A percentile compares a stretch with the other conserved stretches of the same genome.
phyloP scores from a whole-genome alignment of 1,140 invertebrate species.

The Zaprionus camerounensis region DNA sequence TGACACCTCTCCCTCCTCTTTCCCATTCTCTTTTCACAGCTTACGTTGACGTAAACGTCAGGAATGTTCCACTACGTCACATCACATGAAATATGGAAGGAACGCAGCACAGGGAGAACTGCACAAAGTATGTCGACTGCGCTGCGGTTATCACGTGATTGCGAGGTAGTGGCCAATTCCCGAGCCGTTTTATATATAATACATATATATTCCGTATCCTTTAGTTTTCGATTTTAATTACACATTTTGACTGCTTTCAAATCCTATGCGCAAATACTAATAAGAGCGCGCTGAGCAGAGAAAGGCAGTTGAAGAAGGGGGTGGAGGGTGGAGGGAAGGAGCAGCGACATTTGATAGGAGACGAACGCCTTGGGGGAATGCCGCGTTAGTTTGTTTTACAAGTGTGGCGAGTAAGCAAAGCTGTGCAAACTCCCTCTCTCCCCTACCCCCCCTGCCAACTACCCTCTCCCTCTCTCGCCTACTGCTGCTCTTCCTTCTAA shows the following conservation, averaged over 20 bases:
- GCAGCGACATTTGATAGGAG: conserved; percentile 11
- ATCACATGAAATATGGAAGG: conserved; percentile 81
- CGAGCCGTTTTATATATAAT: conserved; percentile 46
- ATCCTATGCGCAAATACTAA: conserved; percentile 43
- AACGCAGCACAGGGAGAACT: conserved; percentile 23
- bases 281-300: conserved; percentile 21
- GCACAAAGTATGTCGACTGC: conserved; percentile 6
- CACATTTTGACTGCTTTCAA: conserved; percentile 4
- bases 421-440: background rate
- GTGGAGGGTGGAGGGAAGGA: background rate
- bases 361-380: background rate
- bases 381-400: conserved; percentile 51
- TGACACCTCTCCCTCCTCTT: background rate
- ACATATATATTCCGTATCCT: background rate
- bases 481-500: conserved; percentile 13
- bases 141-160: conserved; percentile 73
- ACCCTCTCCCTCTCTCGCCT: background rate
- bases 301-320: background rate
- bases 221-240: background rate
- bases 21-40: conserved; percentile 7
- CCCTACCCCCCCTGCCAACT: background rate
- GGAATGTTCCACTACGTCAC: conserved; percentile 84
- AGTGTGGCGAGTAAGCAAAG: conserved; percentile 35
- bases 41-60: conserved; percentile 52
- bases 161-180: conserved; percentile 84